phyloP scores from a whole-genome alignment of 2,888 invertebrate genomes.

The Brachynemurus nebulosus region DNA sequence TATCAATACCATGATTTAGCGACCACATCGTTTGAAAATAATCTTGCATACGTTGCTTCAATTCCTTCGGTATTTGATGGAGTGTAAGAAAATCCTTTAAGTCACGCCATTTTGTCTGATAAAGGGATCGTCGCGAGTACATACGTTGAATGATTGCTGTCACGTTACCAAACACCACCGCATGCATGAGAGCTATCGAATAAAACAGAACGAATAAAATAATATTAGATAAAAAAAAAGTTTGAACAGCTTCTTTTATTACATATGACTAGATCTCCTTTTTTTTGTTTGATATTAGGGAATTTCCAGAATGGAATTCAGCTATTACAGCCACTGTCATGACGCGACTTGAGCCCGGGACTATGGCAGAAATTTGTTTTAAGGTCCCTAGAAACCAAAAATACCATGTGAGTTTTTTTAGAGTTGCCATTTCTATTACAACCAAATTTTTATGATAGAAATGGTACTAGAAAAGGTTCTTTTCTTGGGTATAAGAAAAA shows the following conservation, averaged over 20 bases:
- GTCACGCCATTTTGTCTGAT: conserved; percentile 89
- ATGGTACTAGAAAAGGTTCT: too few relatives aligned
- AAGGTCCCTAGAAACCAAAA: too few relatives aligned
- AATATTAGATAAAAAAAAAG: background rate
- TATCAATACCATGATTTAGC: conserved; percentile 91
- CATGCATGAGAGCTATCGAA: conserved; percentile 83
- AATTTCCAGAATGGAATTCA: too few relatives aligned
- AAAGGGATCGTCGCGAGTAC: conserved; percentile 86
- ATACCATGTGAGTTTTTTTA: too few relatives aligned
- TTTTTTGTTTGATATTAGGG: too few relatives aligned
- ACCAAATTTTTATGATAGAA: too few relatives aligned
- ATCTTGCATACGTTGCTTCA: conserved; percentile 92
- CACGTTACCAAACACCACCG: conserved; percentile 94
- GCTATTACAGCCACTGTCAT: too few relatives aligned
- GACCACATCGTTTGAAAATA: conserved; percentile 99
- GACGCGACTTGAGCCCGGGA: too few relatives aligned
- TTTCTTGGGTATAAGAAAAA: too few relatives aligned
- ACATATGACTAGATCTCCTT: background rate
- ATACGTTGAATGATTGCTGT: conserved; percentile 94
- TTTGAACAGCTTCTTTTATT: background rate
- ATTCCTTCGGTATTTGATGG: conserved; percentile 89
- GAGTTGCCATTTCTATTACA: too few relatives aligned
- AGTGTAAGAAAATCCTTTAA: conserved; percentile 88
- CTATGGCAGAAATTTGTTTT: too few relatives aligned
- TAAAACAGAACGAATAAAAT: background rate